phyloP scores from a whole-genome alignment of 1,140 invertebrate species.

The Magallana gigas region DNA sequence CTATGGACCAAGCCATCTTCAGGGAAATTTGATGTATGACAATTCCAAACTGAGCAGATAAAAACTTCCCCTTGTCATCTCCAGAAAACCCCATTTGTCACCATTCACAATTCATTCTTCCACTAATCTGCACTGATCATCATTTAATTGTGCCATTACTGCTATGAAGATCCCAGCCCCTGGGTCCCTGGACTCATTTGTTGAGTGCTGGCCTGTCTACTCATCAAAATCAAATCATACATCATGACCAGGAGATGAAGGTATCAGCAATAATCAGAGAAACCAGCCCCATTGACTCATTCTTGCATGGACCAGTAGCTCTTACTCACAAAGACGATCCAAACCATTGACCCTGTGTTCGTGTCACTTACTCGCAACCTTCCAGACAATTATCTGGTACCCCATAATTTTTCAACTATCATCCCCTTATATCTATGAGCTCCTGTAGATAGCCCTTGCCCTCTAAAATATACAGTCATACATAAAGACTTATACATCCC shows the following conservation, averaged over 20 bases:
- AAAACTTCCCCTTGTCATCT: background rate
- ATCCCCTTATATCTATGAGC: too few relatives aligned
- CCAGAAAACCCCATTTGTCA: background rate
- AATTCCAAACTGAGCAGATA: slow-evolving; percentile 17
- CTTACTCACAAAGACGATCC: background rate
- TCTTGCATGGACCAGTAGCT: background rate
- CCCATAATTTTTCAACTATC: too few relatives aligned
- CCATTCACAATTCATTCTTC: slow-evolving; percentile 24
- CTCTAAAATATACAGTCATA: too few relatives aligned
- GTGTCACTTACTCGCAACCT: too few relatives aligned
- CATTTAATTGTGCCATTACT: slow-evolving; percentile 28
- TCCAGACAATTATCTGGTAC: too few relatives aligned
- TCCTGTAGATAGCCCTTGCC: too few relatives aligned
- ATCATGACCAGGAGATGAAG: background rate
- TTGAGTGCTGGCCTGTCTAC: slow-evolving; percentile 15
- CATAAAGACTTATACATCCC: background rate
- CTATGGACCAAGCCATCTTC: slow-evolving; percentile 14
- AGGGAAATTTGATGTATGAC: slow-evolving; percentile 34
- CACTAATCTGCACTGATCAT: slow-evolving; percentile 30
- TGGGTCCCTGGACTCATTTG: slow-evolving; percentile 29
- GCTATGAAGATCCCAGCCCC: slow-evolving; percentile 1
- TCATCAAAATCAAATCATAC: background rate
- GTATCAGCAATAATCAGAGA: background rate
- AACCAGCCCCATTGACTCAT: background rate
- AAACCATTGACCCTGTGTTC: too few relatives aligned